These are phyloP conservation scores for Machimus atricapillus DNA, from an alignment of 2,888 invertebrate genomes.

Conservation along the genomic window DNA sequence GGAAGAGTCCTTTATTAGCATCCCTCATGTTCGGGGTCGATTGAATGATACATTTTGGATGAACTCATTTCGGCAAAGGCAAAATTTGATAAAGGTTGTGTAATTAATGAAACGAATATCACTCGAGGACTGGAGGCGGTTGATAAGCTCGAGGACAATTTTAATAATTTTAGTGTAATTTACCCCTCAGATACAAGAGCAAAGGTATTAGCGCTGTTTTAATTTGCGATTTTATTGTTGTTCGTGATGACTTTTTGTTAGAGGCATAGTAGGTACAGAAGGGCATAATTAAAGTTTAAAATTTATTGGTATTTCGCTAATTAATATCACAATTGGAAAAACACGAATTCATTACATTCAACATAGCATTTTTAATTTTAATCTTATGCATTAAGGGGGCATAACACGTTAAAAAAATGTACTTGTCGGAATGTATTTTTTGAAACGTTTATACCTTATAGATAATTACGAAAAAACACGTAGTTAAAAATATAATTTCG, in stretches of 20 bases:
- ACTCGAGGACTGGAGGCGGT: not conserved
- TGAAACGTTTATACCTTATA: too few relatives aligned
- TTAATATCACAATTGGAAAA: not conserved
- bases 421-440: too few relatives aligned
- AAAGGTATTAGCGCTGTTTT: not conserved
- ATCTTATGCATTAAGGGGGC: too few relatives aligned
- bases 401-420: too few relatives aligned
- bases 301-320: not conserved
- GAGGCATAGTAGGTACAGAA: not conserved
- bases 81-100: not conserved
- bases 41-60: constrained; percentile 10
- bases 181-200: not conserved
- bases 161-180: not conserved
- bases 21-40: not conserved
- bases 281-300: not conserved
- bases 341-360: not conserved
- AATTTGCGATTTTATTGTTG: not conserved
- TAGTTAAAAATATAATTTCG: too few relatives aligned
- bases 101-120: not conserved
- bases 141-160: not conserved
- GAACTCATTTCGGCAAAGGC: not conserved
- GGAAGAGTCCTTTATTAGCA: not conserved
- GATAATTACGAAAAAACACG: too few relatives aligned
- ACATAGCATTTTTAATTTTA: not conserved
- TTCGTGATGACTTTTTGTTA: not conserved